Evolutionary conservation across 2,797 vertebrate genomes (phyloP).

Genomic region (Vultur gryphus): DNA sequence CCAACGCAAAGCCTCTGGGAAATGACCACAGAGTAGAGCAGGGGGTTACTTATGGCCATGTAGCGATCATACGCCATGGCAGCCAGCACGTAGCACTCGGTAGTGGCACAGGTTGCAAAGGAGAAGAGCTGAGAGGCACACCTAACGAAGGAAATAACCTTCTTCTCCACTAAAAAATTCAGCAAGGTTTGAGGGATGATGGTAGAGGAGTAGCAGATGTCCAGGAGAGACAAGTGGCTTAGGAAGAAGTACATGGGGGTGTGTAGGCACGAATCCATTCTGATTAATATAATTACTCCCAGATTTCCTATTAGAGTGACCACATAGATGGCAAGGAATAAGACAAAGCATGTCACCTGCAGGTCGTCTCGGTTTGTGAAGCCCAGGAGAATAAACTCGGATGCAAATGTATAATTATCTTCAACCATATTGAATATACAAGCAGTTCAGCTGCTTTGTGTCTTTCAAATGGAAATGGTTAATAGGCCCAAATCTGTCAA

Average conservation of each 20-base stretch:
- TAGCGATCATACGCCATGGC: background rate
- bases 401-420: background rate
- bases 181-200: background rate
- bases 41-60: background rate
- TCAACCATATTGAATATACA: background rate
- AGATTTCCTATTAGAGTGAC: background rate
- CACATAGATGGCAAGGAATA: background rate
- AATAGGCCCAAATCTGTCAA: background rate
- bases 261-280: background rate
- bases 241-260: conserved; percentile 1
- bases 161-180: background rate
- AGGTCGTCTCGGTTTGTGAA: background rate
- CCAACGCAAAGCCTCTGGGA: background rate
- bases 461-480: background rate
- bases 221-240: background rate
- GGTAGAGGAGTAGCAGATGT: background rate
- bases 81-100: background rate
- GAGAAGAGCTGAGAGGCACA: background rate
- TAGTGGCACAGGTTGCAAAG: background rate
- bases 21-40: background rate
- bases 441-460: background rate
- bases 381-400: background rate
- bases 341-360: background rate
- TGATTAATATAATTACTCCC: background rate
- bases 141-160: background rate